phyloP scores from a whole-genome alignment of 2,888 invertebrate genomes.

The Xanthorhoe spadicearia region DNA sequence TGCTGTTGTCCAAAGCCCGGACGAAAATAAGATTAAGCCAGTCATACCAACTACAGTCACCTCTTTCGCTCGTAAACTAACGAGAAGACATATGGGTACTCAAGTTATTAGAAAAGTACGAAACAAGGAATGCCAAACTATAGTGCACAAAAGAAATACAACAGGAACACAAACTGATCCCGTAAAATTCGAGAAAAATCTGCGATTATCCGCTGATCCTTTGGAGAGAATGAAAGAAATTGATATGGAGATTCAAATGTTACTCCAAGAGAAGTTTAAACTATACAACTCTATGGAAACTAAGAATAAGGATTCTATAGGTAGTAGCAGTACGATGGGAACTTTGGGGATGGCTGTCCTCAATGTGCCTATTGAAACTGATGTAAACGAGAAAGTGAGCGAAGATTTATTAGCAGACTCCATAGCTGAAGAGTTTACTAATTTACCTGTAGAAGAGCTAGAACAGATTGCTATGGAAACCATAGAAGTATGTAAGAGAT shows the following conservation, averaged over 20 bases:
- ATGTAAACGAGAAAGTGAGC: slow-evolving; percentile 39
- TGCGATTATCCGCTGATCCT: slow-evolving; percentile 59
- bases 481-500: slow-evolving; percentile 49
- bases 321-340: slow-evolving; percentile 52
- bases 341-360: slow-evolving; percentile 76
- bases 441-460: slow-evolving; percentile 73
- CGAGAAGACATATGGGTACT: slow-evolving; percentile 54
- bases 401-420: slow-evolving; percentile 53
- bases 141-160: slow-evolving; percentile 49
- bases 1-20: slow-evolving; percentile 47
- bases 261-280: slow-evolving; percentile 85
- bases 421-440: slow-evolving; percentile 73
- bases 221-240: slow-evolving; percentile 86
- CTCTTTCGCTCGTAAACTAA: slow-evolving; percentile 47
- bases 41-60: slow-evolving; percentile 40
- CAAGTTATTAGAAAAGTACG: slow-evolving; percentile 59
- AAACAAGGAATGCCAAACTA: slow-evolving; percentile 65
- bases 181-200: slow-evolving; percentile 45
- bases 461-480: slow-evolving; percentile 73
- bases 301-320: slow-evolving; percentile 51
- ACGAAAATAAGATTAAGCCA: slow-evolving; percentile 53
- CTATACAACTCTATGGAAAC: slow-evolving; percentile 81
- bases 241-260: slow-evolving; percentile 83
- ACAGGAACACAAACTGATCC: slow-evolving; percentile 66
- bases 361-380: slow-evolving; percentile 59